Evolutionary conservation across 2,888 invertebrate genomes (phyloP).

Genomic region (Eretmocerus hayati): DNA sequence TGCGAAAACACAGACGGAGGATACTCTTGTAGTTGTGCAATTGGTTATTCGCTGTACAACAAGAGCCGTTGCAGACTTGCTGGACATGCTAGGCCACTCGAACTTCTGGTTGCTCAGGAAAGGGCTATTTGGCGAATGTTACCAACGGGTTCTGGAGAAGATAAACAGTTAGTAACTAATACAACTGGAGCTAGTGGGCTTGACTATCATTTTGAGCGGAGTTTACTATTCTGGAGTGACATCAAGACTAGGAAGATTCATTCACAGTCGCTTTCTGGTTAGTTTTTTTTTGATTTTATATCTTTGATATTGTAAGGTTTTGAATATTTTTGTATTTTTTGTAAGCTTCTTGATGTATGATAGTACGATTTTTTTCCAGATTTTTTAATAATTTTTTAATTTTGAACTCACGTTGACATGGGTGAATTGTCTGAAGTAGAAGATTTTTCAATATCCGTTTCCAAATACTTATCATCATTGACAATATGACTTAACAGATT

Average conservation of each 20-base stretch:
- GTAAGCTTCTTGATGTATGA: too few relatives aligned
- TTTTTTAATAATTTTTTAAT: too few relatives aligned
- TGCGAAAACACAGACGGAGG: conserved; percentile 84
- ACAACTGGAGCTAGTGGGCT: conserved; percentile 80
- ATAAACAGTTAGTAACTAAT: conserved; percentile 63
- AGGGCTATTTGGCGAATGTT: conserved; percentile 68
- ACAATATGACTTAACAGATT: too few relatives aligned
- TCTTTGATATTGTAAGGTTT: too few relatives aligned
- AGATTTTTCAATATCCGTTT: too few relatives aligned
- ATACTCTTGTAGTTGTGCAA: conserved; percentile 76
- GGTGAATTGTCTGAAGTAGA: too few relatives aligned
- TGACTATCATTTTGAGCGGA: conserved; percentile 72
- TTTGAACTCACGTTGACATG: too few relatives aligned
- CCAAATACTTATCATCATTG: too few relatives aligned
- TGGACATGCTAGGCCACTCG: conserved; percentile 53
- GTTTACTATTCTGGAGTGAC: conserved; percentile 84
- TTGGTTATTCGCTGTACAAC: conserved; percentile 64
- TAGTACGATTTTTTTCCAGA: too few relatives aligned
- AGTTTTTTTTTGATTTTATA: too few relatives aligned
- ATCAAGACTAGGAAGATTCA: conserved; percentile 75
- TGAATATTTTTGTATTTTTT: too few relatives aligned
- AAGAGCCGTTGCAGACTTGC: conserved; percentile 46
- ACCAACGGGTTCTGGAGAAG: conserved; percentile 57
- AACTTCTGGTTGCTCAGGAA: conserved; percentile 65
- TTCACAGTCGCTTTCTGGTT: conserved; percentile 44